Evolutionary conservation across 2,113 vertebrate genomes (phyloP), one percentile per base, ranked within the genome.

Genomic region (Eurypyga helias): DNA sequence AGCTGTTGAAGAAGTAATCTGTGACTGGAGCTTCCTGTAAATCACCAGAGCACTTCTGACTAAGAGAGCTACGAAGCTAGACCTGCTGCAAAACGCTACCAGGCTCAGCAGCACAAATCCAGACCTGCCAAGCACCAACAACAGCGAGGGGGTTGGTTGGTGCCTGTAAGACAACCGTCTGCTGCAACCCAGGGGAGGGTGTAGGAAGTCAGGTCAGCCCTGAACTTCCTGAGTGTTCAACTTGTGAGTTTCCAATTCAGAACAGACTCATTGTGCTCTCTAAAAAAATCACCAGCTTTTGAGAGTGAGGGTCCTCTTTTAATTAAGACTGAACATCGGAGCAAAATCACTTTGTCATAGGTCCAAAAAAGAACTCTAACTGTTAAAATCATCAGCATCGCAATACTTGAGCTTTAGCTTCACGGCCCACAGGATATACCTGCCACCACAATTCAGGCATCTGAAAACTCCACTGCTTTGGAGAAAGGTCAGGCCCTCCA

Each of bases 61-160:
- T 2, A 1, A 13, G 41, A 26, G 34, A 55, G 11, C 21, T 58
- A 25, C 16, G 1, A 51, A 36, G 38, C 29, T 3, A 31, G 14
- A 52, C 10, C 26, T 38, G 60, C 80, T 34, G 67, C 0, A 0
- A 51, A 36, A 10, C 3, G 48, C 11, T 36, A 4, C 13, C 13
- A 11, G 66, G 43, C 31, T 71, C 31, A 3, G 15, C 18, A 2
- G 1, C 48, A 11, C 16, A 21, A 36, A 20, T 0, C 28, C 69
- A 9, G 54, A 38, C 17, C 13, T 0, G 0, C 28, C 1, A 8
- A 33, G 81, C 18, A 6, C 34, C 16, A 0, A 6, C 3, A 10
- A 7, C 13, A 10, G 54, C 0, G 0, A 54, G 13, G 0, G 0
- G 17, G 7, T 31, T 2, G 0, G 38, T 13, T 0, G 0, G 25